Evolutionary conservation across 2,888 invertebrate species (phyloP).

Genomic region (Sacculina carcini): DNA sequence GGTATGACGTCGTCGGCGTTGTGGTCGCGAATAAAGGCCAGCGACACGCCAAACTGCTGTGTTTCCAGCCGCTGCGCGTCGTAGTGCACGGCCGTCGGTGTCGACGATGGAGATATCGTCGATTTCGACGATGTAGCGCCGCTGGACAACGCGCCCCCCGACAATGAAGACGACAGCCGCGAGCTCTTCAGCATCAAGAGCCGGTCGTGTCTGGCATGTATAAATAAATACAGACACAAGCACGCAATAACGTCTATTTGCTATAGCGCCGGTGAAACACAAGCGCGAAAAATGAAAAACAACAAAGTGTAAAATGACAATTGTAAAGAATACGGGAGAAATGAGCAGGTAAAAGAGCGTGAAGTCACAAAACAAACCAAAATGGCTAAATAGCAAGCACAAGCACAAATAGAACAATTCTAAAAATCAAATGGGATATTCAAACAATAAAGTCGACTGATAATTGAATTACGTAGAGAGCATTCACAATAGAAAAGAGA

Average conservation of each 20-base stretch:
- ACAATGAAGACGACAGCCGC: slow-evolving; percentile 22
- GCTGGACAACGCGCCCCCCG: slow-evolving; percentile 18
- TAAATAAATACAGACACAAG: not conserved
- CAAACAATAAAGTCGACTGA: no score
- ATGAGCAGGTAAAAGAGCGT: no score
- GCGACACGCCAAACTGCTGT: slow-evolving; percentile 84
- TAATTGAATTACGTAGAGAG: no score
- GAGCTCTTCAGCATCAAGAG: slow-evolving; percentile 19
- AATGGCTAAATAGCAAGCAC: no score
- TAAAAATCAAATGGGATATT: no score
- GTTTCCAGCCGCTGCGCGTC: slow-evolving; percentile 19
- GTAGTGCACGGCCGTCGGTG: slow-evolving; percentile 14
- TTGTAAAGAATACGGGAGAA: no score
- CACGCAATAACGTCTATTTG: no score
- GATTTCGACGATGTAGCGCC: slow-evolving; percentile 17
- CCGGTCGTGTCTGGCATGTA: slow-evolving; percentile 17
- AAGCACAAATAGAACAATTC: no score
- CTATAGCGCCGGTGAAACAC: no score
- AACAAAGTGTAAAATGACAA: not conserved
- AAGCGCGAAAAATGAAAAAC: no score
- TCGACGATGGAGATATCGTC: slow-evolving; percentile 14
- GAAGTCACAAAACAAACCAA: no score
- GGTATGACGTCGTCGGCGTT: slow-evolving; percentile 58
- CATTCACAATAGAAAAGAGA: no score
- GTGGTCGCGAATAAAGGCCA: slow-evolving; percentile 69